Percentiles rank a stretch among this genome's conserved stretches.
Evolutionary conservation across 1,140 invertebrate genomes (phyloP).

Genomic region (Sitobion miscanthi): DNA sequence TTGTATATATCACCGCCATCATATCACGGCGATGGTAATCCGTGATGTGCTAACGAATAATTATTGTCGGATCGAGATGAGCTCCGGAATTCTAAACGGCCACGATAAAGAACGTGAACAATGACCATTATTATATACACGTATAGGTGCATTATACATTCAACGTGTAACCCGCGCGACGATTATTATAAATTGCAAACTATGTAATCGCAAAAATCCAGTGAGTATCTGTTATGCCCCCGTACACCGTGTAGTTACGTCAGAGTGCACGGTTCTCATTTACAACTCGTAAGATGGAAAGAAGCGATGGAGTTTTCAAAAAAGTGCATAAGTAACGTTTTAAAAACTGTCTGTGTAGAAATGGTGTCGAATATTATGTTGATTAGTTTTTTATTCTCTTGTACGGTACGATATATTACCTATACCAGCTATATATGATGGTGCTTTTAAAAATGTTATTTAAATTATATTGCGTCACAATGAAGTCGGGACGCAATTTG

Average conservation of each 20-base stretch:
- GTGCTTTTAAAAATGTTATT: no score
- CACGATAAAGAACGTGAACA: background rate
- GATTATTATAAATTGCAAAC: background rate
- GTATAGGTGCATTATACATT: background rate
- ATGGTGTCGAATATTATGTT: no score
- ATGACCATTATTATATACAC: background rate
- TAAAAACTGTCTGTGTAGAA: no score
- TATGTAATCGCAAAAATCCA: background rate
- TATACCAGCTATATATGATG: no score
- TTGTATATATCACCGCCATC: background rate
- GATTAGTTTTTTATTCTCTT: no score
- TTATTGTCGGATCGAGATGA: constrained; percentile 10
- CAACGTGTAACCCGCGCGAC: background rate
- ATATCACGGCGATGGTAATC: background rate
- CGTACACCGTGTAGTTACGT: background rate
- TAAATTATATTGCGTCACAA: no score
- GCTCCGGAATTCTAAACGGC: constrained; percentile 13
- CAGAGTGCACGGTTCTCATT: background rate
- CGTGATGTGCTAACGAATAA: constrained; percentile 17
- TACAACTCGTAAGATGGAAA: background rate
- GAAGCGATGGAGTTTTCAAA: background rate
- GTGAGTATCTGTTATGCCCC: background rate
- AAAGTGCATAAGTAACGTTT: no score
- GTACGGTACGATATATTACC: no score
- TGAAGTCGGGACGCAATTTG: no score